These are phyloP conservation scores for Eclectus roratus DNA, from an alignment of 2,113 vertebrate genomes.

Conservation along the genomic window DNA sequence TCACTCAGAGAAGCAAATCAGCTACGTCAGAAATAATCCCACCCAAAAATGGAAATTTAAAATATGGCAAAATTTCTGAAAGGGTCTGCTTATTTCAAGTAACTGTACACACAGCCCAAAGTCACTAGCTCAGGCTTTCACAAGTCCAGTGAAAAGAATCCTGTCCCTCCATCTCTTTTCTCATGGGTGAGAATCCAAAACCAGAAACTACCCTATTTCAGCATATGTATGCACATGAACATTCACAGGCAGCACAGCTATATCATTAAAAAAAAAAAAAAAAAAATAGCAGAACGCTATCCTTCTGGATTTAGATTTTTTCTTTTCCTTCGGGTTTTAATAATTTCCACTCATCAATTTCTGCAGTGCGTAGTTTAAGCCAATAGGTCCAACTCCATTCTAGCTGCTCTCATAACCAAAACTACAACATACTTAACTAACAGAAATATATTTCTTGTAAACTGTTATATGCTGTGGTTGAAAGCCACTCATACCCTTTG, in stretches of 20 bases:
- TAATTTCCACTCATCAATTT: background rate
- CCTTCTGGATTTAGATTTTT: background rate
- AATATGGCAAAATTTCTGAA: background rate
- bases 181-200: background rate
- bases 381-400: background rate
- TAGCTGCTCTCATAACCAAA: background rate
- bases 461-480: background rate
- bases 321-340: background rate
- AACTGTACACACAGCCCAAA: background rate
- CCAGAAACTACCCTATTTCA: background rate
- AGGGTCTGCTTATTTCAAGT: background rate
- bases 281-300: background rate
- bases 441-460: conserved; percentile 22
- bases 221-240: background rate
- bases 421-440: background rate
- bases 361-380: background rate
- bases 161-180: background rate
- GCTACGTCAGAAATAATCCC: background rate
- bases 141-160: background rate
- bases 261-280: background rate
- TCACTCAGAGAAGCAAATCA: background rate
- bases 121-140: background rate
- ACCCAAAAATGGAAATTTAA: background rate
- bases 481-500: conserved; percentile 25
- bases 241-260: background rate